These are phyloP conservation scores for Atlantisia rogersi DNA, from an alignment of 2,113 vertebrate species.

Conservation along the genomic window DNA sequence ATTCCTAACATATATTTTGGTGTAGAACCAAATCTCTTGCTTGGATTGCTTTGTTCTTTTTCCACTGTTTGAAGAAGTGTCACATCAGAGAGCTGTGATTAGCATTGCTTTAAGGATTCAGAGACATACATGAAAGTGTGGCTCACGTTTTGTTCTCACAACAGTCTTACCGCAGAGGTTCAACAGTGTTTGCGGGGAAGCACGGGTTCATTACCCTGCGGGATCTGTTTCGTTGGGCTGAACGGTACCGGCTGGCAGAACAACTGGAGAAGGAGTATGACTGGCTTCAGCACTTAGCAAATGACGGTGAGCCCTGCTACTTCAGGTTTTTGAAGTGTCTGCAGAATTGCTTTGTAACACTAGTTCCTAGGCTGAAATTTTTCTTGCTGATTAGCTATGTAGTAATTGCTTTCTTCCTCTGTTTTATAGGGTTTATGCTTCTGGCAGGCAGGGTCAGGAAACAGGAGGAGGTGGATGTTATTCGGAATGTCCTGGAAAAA, in stretches of 20 bases:
- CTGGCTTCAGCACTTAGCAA: constrained; percentile 94
- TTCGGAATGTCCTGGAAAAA: constrained; percentile 89
- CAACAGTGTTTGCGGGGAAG: constrained; percentile 96
- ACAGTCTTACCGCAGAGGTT: constrained; percentile 91
- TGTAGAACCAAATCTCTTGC: not conserved
- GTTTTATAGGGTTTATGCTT: constrained; percentile 90
- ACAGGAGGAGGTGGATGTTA: constrained; percentile 87
- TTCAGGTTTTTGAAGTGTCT: not conserved
- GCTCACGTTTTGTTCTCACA: not conserved
- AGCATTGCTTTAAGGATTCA: not conserved
- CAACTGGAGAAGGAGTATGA: constrained; percentile 84
- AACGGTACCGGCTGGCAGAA: constrained; percentile 89
- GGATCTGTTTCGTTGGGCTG: constrained; percentile 97
- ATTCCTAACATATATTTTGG: not conserved
- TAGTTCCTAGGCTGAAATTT: not conserved
- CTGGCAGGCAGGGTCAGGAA: constrained; percentile 94
- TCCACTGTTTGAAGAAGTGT: not conserved
- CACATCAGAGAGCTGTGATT: not conserved
- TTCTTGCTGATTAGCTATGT: not conserved
- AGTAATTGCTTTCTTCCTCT: not conserved
- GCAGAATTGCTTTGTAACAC: not conserved
- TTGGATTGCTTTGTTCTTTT: not conserved
- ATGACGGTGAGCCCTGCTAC: constrained; percentile 85
- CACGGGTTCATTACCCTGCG: constrained; percentile 95
- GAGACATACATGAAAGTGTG: not conserved